phyloP scores from a whole-genome alignment of 2,113 vertebrate genomes.

The Pungitius pungitius region DNA sequence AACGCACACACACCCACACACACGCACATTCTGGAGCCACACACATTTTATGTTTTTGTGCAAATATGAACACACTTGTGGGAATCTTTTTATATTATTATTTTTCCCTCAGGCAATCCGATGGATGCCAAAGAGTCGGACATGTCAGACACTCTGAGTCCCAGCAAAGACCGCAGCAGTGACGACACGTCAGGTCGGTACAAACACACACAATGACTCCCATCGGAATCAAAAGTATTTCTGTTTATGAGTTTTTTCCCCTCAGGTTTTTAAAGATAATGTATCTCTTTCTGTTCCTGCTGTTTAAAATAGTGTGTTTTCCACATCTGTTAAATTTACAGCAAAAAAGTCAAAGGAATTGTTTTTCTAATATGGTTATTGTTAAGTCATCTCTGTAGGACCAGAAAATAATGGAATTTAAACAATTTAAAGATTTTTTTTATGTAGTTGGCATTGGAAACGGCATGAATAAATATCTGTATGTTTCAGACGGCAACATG shows the following conservation, averaged over 20 bases:
- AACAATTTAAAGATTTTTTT: not conserved
- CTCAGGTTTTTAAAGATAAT: not conserved
- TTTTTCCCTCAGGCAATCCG: constrained; percentile 84
- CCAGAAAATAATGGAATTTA: not conserved
- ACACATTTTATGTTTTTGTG: too few species aligned
- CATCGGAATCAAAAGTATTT: not conserved
- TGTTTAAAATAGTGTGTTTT: not conserved
- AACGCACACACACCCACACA: not conserved
- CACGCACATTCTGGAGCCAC: too few species aligned
- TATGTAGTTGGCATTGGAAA: not conserved
- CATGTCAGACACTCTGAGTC: constrained; percentile 98
- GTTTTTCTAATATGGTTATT: not conserved
- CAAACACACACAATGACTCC: not conserved
- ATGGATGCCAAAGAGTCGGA: constrained; percentile 93
- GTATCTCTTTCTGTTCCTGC: not conserved
- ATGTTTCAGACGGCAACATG: constrained; percentile 91
- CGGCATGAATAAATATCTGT: not conserved
- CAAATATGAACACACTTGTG: too few species aligned
- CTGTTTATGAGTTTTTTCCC: not conserved
- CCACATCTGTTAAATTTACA: not conserved
- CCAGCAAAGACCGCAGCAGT: constrained; percentile 97
- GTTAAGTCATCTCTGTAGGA: not conserved
- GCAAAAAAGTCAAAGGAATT: too few species aligned
- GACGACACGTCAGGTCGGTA: constrained; percentile 94
- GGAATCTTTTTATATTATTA: not conserved